Evolutionary conservation across 2,888 invertebrate species (phyloP).

Genomic region (Heliconius sara): DNA sequence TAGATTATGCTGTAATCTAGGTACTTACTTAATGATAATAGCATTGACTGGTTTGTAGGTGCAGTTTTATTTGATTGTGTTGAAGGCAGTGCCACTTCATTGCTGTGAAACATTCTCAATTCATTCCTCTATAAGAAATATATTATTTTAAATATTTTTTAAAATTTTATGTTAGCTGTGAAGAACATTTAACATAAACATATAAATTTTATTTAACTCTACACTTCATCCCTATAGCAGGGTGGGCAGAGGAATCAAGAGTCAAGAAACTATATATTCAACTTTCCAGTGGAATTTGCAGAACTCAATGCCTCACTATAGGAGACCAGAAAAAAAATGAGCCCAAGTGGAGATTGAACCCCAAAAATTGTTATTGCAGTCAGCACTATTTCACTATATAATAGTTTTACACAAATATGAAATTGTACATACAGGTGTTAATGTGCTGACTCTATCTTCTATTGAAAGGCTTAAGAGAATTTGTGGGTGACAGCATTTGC

Average conservation of each 20-base stretch:
- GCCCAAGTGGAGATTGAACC: no score
- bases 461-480: slow-evolving; percentile 84
- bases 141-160: not conserved
- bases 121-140: slow-evolving; percentile 70
- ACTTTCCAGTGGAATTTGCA: not conserved
- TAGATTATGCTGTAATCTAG: not conserved
- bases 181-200: no score
- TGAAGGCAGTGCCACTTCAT: slow-evolving; percentile 69
- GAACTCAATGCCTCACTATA: not conserved
- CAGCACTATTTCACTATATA: no score
- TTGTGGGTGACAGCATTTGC: slow-evolving; percentile 85
- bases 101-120: slow-evolving; percentile 75
- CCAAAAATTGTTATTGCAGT: no score
- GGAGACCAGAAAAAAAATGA: not conserved
- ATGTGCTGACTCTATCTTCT: slow-evolving; percentile 80
- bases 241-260: not conserved
- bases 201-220: no score
- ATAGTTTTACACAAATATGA: not conserved
- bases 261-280: not conserved
- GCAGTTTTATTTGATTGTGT: slow-evolving; percentile 51
- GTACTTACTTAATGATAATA: slow-evolving; percentile 69
- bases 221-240: not conserved
- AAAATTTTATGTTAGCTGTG: no score
- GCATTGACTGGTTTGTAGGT: slow-evolving; percentile 54
- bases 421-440: slow-evolving; percentile 68